Conservation (phyloP, 30 jellyfish, hydroid and myxozoan species). For the Aurelia sp. region DNA sequence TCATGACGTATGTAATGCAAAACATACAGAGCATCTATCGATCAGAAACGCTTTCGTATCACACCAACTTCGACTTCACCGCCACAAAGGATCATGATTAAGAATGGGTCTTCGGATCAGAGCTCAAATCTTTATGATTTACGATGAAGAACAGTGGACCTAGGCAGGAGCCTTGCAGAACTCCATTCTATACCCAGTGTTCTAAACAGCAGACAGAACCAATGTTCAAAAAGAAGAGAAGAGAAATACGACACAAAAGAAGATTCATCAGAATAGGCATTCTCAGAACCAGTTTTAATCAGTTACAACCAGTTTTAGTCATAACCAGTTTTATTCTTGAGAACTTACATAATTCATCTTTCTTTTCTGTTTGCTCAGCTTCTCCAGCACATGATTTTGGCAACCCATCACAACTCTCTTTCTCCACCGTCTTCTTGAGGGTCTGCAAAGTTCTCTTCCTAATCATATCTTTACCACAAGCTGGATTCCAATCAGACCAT, state of each 20-base stretch:
- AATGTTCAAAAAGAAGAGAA: neutral
- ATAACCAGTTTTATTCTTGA: neutral
- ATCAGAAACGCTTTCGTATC: too few species aligned
- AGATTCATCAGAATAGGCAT: neutral
- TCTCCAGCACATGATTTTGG: constrained; percentile 60
- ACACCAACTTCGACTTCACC: too few species aligned
- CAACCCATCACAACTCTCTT: constrained; percentile 66
- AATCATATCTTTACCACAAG: constrained; percentile 65
- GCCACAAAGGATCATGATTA: too few species aligned
- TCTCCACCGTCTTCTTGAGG: constrained; percentile 47
- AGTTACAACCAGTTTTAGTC: too few species aligned
- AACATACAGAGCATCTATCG: too few species aligned
- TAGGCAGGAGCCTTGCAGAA: too few species aligned
- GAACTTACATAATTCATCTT: constrained; percentile 56
- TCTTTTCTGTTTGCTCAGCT: constrained; percentile 66
- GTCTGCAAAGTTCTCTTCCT: constrained; percentile 60
- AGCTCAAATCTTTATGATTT: too few species aligned
- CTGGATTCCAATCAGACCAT: constrained; percentile 78
- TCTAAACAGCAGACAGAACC: too few species aligned
- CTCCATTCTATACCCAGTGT: too few species aligned
- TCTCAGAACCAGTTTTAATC: neutral
- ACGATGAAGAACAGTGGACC: too few species aligned
- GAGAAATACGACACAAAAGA: neutral
- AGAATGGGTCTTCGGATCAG: too few species aligned
- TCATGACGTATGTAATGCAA: too few species aligned